phyloP scores from a whole-genome alignment of 2,888 invertebrate species.

The Eupithecia dodoneata region DNA sequence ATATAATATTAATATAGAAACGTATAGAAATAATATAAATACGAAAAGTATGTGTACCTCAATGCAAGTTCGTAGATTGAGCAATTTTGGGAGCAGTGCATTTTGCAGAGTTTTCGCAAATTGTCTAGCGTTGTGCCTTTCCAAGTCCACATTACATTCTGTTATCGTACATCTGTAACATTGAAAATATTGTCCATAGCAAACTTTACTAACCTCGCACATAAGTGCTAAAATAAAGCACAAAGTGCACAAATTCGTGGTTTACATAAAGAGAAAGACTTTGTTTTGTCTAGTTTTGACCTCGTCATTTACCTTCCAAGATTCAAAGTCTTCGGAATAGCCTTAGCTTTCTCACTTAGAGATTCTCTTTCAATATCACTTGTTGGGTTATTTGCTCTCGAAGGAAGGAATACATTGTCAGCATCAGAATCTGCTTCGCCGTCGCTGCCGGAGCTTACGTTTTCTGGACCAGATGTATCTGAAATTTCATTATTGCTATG shows the following conservation, averaged over 20 bases:
- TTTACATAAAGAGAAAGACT: not conserved
- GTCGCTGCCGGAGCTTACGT: slow-evolving; percentile 79
- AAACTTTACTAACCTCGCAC: not conserved
- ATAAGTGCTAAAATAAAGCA: not conserved
- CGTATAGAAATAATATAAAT: not conserved
- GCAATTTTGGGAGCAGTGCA: slow-evolving; percentile 90
- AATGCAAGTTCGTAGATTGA: slow-evolving; percentile 90
- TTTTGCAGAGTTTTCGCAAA: slow-evolving; percentile 91
- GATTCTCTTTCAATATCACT: slow-evolving; percentile 55
- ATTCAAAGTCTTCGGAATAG: slow-evolving; percentile 77
- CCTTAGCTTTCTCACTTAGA: slow-evolving; percentile 61
- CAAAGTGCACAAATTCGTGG: not conserved
- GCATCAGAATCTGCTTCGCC: slow-evolving; percentile 80
- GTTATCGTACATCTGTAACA: slow-evolving; percentile 75
- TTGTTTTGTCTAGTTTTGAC: not conserved
- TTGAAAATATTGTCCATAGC: not conserved
- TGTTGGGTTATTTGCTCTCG: slow-evolving; percentile 68
- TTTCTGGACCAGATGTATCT: slow-evolving; percentile 88
- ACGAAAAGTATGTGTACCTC: slow-evolving; percentile 80
- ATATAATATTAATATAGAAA: not conserved
- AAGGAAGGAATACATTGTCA: slow-evolving; percentile 79
- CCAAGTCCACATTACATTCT: slow-evolving; percentile 91
- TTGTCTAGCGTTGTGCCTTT: slow-evolving; percentile 93
- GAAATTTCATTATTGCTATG: slow-evolving; percentile 1
- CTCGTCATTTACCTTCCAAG: slow-evolving; percentile 67